phyloP scores from a whole-genome alignment of 2,888 invertebrate species.

The Lobophora halterata region DNA sequence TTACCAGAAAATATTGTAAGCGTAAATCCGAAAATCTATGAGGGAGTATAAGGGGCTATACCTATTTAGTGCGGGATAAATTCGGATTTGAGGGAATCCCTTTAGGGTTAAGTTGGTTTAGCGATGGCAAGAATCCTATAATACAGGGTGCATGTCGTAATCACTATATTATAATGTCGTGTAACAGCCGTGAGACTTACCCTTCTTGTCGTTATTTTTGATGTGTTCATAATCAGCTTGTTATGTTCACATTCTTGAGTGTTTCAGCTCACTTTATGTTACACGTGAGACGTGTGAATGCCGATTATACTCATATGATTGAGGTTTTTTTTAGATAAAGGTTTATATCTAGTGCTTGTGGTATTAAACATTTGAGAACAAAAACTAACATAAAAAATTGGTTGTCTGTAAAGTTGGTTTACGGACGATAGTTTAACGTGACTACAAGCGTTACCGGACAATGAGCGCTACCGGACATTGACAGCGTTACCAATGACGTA shows the following conservation, averaged over 20 bases:
- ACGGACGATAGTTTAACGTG: too few relatives aligned
- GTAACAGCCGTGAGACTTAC: conserved; percentile 18
- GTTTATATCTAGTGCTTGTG: too few relatives aligned
- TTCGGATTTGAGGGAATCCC: conserved; percentile 35
- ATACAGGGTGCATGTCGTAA: conserved; percentile 20
- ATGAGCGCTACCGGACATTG: too few relatives aligned
- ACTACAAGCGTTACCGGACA: too few relatives aligned
- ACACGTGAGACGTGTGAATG: too few relatives aligned
- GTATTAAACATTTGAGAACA: too few relatives aligned
- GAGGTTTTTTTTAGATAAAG: too few relatives aligned
- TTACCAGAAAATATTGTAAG: conserved; percentile 20
- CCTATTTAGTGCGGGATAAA: conserved; percentile 46
- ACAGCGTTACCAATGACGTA: too few relatives aligned
- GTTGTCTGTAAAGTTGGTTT: too few relatives aligned
- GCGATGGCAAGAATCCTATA: conserved; percentile 31
- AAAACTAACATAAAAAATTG: too few relatives aligned
- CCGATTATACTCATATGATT: too few relatives aligned
- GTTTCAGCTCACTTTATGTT: not conserved
- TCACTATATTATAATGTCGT: conserved; percentile 25
- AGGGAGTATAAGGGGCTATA: conserved; percentile 26
- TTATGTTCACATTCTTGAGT: not conserved
- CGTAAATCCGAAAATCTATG: conserved; percentile 29
- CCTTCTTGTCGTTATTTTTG: conserved; percentile 12
- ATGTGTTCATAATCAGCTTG: not conserved
- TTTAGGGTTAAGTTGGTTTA: conserved; percentile 34